Base-by-base conservation (phyloP, 2,888 invertebrate species). In the Phalera bucephala region DNA sequence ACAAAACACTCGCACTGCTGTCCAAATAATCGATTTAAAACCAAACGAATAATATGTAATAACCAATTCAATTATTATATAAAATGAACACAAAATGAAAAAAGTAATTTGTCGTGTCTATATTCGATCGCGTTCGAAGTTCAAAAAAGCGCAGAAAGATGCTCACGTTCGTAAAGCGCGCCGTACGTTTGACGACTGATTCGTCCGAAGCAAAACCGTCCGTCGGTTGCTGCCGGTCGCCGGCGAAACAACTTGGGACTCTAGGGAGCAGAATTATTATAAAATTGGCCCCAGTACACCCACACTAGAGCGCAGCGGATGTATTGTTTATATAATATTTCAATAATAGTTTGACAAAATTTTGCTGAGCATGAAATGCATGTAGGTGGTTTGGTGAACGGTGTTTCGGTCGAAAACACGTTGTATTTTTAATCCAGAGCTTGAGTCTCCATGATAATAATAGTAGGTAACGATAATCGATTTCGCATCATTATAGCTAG, bases 161-260 rank as follows among this genome's bases (percentile, higher is more conserved):
- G 50, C 50, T 41, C 45, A 59, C 79, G 80, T 76, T 62, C 64
- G 49, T 31, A 25, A 34, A 45, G 55, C 68, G 55, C 68, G 72
- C 61, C 40, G 59, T 71, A 61, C 73, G 68, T 56, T 63, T 53
- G 62, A 44, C 49, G 63, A 80, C 80, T 80, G 72, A 61, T 41
- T 25, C 39, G 27, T 27, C 25, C 33, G 32, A 22, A n/a, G n/a
- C n/a, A n/a, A n/a, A n/a, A n/a, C 31, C 21, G 21, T 9, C 36
- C 56, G 32, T 29, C 32, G 30, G 33, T 34, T 31, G 35, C 41
- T 31, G 35, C 37, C 23, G 36, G 45, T 36, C 34, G 46, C 47
- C 33, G 45, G 33, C 44, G 47, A 40, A 52, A 59, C 50, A 12
- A 25, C 12, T 25, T 25, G 2, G 8, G n/a, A n/a, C n/a, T 9